These are phyloP conservation scores for Meliscaeva auricollis DNA, from an alignment of 2,888 invertebrate species.

Conservation along the genomic window DNA sequence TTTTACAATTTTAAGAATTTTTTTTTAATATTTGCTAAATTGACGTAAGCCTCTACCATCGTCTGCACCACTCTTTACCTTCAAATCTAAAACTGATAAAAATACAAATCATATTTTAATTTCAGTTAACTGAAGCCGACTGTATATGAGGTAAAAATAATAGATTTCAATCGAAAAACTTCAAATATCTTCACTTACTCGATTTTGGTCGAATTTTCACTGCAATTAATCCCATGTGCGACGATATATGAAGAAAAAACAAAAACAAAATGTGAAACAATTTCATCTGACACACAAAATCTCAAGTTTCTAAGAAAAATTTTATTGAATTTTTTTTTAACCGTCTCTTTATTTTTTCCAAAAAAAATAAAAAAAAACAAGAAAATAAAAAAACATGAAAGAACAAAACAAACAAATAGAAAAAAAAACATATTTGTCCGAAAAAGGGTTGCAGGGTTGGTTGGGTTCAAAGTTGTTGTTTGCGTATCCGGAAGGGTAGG, in stretches of 20 bases:
- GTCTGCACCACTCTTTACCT: too few species aligned
- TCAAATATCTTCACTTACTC: background rate
- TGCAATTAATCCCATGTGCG: slow-evolving; percentile 12
- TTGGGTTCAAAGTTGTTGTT: background rate
- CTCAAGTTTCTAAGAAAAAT: slow-evolving; percentile 6
- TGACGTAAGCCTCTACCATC: too few species aligned
- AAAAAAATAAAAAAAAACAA: background rate
- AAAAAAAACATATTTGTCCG: slow-evolving; percentile 30
- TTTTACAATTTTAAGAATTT: too few species aligned
- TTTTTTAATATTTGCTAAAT: too few species aligned
- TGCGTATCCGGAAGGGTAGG: background rate
- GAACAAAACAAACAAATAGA: background rate
- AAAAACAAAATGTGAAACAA: background rate
- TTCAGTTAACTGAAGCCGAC: too few species aligned
- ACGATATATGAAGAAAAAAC: background rate
- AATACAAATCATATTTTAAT: too few species aligned
- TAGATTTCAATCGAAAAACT: too few species aligned
- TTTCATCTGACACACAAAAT: slow-evolving; percentile 41
- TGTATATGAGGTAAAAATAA: too few species aligned
- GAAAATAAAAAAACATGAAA: too few species aligned
- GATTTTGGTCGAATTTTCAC: background rate
- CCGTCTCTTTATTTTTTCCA: background rate
- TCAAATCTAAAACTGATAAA: too few species aligned
- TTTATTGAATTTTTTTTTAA: slow-evolving; percentile 32
- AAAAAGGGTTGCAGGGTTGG: slow-evolving; percentile 29